Evolutionary conservation across 2,797 vertebrate genomes (phyloP).

Genomic region (Myotis findleyi): DNA sequence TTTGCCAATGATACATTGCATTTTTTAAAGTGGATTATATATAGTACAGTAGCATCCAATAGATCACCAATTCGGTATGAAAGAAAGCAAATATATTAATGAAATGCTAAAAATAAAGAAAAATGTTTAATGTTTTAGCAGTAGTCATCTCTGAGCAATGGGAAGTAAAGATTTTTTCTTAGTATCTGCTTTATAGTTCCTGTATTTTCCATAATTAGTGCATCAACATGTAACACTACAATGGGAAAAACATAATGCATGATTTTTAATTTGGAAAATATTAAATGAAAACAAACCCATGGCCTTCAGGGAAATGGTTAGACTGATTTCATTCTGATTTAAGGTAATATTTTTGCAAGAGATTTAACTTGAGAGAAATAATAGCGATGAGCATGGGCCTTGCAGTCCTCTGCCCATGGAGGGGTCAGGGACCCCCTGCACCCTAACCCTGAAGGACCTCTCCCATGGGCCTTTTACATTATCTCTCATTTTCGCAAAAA

Average conservation of each 20-base stretch:
- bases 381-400: neutral
- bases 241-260: neutral
- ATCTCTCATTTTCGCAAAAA: neutral
- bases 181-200: neutral
- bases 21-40: neutral
- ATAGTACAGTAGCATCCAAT: neutral
- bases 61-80: neutral
- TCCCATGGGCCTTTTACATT: neutral
- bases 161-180: neutral
- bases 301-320: neutral
- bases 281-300: neutral
- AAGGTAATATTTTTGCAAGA: neutral
- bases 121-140: neutral
- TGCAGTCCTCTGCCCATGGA: neutral
- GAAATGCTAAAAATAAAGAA: neutral
- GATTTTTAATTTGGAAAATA: slow-evolving; percentile 40
- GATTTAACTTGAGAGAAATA: neutral
- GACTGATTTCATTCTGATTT: neutral
- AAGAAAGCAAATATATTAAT: neutral
- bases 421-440: too few relatives aligned
- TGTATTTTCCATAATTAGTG: neutral
- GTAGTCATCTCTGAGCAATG: neutral
- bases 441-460: neutral
- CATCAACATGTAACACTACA: neutral
- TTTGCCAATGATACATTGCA: neutral